Conservation (phyloP, 2,797 vertebrate genomes). For the Sebastes hubbsi region DNA sequence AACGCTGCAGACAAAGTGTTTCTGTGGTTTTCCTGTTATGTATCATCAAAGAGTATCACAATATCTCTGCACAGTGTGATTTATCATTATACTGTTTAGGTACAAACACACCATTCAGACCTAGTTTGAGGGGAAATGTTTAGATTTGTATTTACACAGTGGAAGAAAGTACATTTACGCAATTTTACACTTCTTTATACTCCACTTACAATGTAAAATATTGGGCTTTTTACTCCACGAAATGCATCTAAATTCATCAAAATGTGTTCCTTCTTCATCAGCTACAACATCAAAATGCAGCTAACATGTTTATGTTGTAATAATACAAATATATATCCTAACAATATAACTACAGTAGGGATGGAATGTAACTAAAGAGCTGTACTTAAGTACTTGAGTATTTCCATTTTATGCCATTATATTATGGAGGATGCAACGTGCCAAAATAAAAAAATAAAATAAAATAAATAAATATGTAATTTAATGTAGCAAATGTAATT, state of each 20-base stretch:
- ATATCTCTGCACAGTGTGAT: background rate
- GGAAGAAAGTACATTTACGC: background rate
- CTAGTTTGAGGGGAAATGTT: background rate
- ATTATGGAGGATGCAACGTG: too few relatives aligned
- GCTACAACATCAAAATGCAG: background rate
- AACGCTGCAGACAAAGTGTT: background rate
- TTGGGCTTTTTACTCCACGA: background rate
- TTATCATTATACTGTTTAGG: too few relatives aligned
- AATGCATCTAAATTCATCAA: background rate
- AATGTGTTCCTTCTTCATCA: background rate
- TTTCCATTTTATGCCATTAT: too few relatives aligned
- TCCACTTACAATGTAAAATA: background rate
- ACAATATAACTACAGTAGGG: background rate
- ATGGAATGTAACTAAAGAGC: background rate
- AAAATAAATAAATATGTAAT: too few relatives aligned
- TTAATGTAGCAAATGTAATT: too few relatives aligned
- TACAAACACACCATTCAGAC: background rate
- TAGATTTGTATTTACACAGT: background rate
- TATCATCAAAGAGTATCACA: background rate
- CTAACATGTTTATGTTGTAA: background rate
- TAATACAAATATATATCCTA: background rate
- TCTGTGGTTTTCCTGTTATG: conserved; percentile 42
- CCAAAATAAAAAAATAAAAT: too few relatives aligned
- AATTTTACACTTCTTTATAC: background rate
- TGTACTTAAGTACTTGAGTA: background rate